phyloP scores from a whole-genome alignment of 1,140 invertebrate species.

The Lepidostoma basale region DNA sequence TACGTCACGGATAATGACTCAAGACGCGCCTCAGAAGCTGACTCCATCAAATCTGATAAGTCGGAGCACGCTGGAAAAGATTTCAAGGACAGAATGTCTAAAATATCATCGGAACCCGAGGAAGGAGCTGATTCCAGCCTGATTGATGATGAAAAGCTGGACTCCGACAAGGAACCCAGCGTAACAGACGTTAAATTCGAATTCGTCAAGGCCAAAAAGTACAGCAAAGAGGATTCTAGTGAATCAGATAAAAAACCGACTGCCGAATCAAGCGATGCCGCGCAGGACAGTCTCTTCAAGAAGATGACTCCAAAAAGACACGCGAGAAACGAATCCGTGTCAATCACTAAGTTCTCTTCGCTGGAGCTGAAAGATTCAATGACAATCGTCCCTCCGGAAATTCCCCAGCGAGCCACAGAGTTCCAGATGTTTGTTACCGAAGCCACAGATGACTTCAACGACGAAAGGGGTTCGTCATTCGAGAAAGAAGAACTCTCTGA shows the following conservation, averaged over 20 bases:
- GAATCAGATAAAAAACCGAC: conserved; percentile 44
- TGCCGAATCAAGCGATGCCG: conserved; percentile 52
- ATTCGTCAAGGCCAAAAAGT: conserved; percentile 25
- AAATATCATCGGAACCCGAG: conserved; percentile 44
- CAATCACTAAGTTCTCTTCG: conserved; percentile 56
- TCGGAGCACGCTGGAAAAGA: conserved; percentile 51
- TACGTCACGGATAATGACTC: conserved; percentile 52
- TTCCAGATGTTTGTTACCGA: conserved; percentile 60
- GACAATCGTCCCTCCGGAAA: conserved; percentile 48
- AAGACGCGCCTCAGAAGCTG: conserved; percentile 58
- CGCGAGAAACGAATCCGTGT: conserved; percentile 58
- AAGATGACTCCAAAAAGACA: conserved; percentile 59
- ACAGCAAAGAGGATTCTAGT: conserved; percentile 49
- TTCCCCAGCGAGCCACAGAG: conserved; percentile 47
- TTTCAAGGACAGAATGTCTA: conserved; percentile 36
- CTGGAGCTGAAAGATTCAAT: conserved; percentile 50
- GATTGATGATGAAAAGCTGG: conserved; percentile 26
- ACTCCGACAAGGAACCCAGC: conserved; percentile 9
- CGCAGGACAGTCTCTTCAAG: conserved; percentile 53
- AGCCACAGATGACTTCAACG: conserved; percentile 56
- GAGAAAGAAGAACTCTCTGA: conserved; percentile 59
- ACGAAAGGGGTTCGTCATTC: conserved; percentile 50
- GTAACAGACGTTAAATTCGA: conserved; percentile 8
- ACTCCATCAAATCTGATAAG: conserved; percentile 60
- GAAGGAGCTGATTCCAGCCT: conserved; percentile 44